These are phyloP conservation scores for Daphoenositta chrysoptera DNA, from an alignment of 2,113 vertebrate species.

Conservation along the genomic window DNA sequence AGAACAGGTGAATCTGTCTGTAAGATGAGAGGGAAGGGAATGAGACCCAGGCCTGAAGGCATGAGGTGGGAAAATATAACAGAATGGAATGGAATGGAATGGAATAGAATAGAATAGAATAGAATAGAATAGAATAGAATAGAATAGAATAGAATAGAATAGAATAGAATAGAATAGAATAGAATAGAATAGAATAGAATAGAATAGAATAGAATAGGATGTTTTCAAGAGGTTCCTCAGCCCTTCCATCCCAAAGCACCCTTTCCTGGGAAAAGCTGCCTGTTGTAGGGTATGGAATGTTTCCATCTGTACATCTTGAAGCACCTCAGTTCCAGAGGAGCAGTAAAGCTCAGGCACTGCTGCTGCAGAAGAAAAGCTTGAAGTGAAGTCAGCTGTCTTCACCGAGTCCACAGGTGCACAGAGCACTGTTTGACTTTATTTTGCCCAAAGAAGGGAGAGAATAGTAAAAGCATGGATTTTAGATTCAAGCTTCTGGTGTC, in stretches of 20 bases:
- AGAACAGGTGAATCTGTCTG: slow-evolving; percentile 72
- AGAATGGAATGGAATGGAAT: not conserved
- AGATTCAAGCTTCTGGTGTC: not conserved
- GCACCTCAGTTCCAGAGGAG: not conserved
- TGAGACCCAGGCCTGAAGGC: not conserved
- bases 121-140: not conserved
- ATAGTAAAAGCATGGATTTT: not conserved
- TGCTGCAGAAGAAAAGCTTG: not conserved
- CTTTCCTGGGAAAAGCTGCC: not conserved
- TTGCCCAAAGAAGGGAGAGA: not conserved
- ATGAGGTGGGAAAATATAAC: not conserved
- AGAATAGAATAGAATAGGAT: not conserved
- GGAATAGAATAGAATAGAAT: not conserved
- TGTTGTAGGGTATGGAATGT: not conserved
- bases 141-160: not conserved
- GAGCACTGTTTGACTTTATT: not conserved
- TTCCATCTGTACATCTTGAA: not conserved
- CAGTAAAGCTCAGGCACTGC: not conserved
- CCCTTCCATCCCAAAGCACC: not conserved
- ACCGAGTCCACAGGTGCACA: not conserved
- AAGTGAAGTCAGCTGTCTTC: not conserved
- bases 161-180: not conserved
- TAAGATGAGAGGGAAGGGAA: not conserved
- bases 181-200: not conserved
- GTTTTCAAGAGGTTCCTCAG: not conserved